Evolutionary conservation across 2,797 vertebrate species (phyloP), one percentile per base, ranked within the genome.

Genomic region (Myotis pilosus): DNA sequence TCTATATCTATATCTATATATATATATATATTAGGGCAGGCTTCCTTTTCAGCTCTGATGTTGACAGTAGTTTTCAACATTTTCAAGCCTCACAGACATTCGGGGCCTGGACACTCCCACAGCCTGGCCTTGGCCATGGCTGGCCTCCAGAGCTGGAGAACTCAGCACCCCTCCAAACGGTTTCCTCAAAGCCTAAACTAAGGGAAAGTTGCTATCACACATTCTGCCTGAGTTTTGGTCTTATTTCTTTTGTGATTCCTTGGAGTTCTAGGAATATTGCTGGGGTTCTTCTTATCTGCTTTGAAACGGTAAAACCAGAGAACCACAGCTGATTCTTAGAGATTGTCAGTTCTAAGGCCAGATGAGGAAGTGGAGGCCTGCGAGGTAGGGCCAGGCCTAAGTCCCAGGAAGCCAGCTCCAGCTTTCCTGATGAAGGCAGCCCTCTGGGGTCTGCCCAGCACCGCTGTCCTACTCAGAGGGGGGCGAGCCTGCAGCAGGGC

Each of bases 41-140:
- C 8, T 88, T 62, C n/a, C 81, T 90, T 53, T 44, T 36, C 33
- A 51, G 53, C 28, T 72, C 60, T 75, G 36, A 25, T 33, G 23
- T 13, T 28, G 66, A n/a, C 15, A 0, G 36, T 44, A 6, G 22
- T 74, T 79, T 38, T 36, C 28, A 22, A 53, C 13, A 38, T 64
- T 19, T 8, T 28, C 20, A 79, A 13, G 41, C 38, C 47, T 86
- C 8, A 0, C 30, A 69, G 84, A 49, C 69, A 16, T 41, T 12
- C 6, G 55, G 47, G 33, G 19, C 19, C 55, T 55, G 33, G 23
- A 5, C 13, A 20, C 30, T n/a, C 23, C 11, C 8, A 0, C 1
- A 0, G 4, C 33, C 7, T 33, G 44, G 51, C 3, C 68, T 1
- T 0, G 0, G 12, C 36, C 20, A 22, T 23, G 8, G 13, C 36